These are phyloP conservation scores for Matsumyia berberina DNA, from an alignment of 2,888 invertebrate genomes.

Conservation along the genomic window DNA sequence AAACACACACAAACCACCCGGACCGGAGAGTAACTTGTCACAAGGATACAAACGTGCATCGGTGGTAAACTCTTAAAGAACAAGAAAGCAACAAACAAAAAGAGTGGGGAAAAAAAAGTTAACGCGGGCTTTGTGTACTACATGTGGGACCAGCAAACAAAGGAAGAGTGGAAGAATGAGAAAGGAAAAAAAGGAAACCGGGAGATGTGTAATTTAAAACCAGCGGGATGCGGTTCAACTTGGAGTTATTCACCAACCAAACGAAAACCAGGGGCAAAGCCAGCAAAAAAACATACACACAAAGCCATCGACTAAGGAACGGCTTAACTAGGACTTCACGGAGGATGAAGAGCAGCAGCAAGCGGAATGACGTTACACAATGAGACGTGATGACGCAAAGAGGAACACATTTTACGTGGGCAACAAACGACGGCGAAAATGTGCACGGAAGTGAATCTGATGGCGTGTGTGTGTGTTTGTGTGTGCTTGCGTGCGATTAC, in stretches of 20 bases:
- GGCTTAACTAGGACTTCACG: conserved; percentile 6
- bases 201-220: conserved; percentile 69
- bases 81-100: conserved; percentile 11
- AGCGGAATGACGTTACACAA: conserved; percentile 3
- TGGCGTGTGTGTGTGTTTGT: neutral
- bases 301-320: conserved; percentile 26
- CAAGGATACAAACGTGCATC: conserved; percentile 66
- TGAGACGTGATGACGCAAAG: conserved; percentile 35
- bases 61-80: conserved; percentile 42
- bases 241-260: conserved; percentile 34
- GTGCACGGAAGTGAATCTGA: conserved; percentile 33
- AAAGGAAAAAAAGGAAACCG: conserved; percentile 27
- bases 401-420: conserved; percentile 32
- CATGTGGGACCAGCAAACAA: conserved; percentile 62
- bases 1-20: conserved; percentile 21
- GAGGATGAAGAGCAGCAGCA: neutral
- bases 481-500: conserved; percentile 18
- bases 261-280: conserved; percentile 10
- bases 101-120: conserved; percentile 27
- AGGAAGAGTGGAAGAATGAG: neutral
- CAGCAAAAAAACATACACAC: conserved; percentile 3
- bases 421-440: neutral
- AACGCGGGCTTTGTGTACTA: conserved; percentile 43
- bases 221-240: conserved; percentile 64
- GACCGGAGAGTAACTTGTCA: conserved; percentile 52